Evolutionary conservation across 2,113 vertebrate genomes (phyloP), one percentile per base, ranked within the genome.

Genomic region (Saimiri boliviensis): DNA sequence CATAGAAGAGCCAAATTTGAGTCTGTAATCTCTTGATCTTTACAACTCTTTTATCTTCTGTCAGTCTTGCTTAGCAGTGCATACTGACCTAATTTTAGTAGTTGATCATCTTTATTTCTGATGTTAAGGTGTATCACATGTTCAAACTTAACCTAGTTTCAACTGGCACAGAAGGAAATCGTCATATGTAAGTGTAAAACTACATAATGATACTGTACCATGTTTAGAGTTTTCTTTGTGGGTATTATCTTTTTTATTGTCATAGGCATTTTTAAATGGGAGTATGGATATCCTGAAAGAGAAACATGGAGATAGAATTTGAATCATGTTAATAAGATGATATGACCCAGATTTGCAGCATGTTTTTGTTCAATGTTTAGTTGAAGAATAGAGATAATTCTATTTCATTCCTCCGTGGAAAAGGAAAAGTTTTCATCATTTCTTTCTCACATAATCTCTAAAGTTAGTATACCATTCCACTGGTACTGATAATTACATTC

Each of bases 21-120:
- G 52, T 82, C 73, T 79, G 13, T 97, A 97, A 97, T 97, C 95
- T 95, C 85, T 94, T 96, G 81, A 97, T 96, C 88, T 94, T 96
- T 92, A 70, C 76, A 79, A 87, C 71, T 93, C 37, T 87, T 93
- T 95, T 73, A 91, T 47, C 54, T 82, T 93, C 77, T 94, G 90
- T 89, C 97, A 97, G 2, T 96, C 71, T 91, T 93, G 58, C 88
- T 97, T 90, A 95, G 52, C n/a, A 60, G 94, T 93, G 47, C 27
- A 86, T 54, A 95, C 47, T 93, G 97, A 93, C 96, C 93, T 89
- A 89, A 73, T 94, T 97, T 90, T 79, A 60, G 27, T 45, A 81
- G 76, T 90, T 90, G 92, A 97, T 92, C 77, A 77, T 90, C 85
- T 96, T 93, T 91, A 54, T 79, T 88, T 91, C 35, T 88, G 88